Base-by-base conservation (phyloP, 1,140 invertebrate species). In the Lucilia sericata region DNA sequence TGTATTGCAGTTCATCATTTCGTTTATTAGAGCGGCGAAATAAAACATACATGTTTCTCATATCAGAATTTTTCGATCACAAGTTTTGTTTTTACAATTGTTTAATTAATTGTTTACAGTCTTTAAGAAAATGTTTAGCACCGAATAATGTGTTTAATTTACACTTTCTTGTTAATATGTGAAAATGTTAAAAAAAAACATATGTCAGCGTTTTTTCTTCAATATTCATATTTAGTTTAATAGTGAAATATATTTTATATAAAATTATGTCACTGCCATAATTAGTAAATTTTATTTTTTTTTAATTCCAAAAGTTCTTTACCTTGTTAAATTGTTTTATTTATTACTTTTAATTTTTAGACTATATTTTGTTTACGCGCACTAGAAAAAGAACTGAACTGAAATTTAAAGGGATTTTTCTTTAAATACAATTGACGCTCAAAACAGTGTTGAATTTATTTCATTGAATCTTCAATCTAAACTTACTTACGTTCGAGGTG, bases 131-230 rank as follows among this genome's bases (percentile, higher is more conserved):
- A 80, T 47, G 25, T 30, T 21, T 78, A 36, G n/a, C n/a, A 21
- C 65, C 2, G 21, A 70, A 70, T 21, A 21, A 21, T 49, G 12
- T 55, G 12, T 49, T 80, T 80, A 80, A 80, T 80, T 80, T 19
- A 80, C 76, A 80, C 76, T 51, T 80, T 49, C 19, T 49, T 49
- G 76, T 80, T 80, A 80, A 80, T 80, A 49, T 47, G 42, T 8
- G 42, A 80, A 80, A 51, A 21, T 49, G 19, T 9, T n/a, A 0
- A 51, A 51, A 80, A 80, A 49, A 49, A 25, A 30, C 25, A 51
- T 19, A 14, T 47, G 5, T 42, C 75, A 78, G 65, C 21, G n/a
- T 19, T 21, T 70, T 70, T 70, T 70, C 12, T 19, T 21, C 13
- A 17, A 55, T n/a, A 12, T 55, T 12, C 51, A 8, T 42, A 10